Base-by-base conservation (phyloP, 2,797 vertebrate genomes). In the Chiloscyllium punctatum region DNA sequence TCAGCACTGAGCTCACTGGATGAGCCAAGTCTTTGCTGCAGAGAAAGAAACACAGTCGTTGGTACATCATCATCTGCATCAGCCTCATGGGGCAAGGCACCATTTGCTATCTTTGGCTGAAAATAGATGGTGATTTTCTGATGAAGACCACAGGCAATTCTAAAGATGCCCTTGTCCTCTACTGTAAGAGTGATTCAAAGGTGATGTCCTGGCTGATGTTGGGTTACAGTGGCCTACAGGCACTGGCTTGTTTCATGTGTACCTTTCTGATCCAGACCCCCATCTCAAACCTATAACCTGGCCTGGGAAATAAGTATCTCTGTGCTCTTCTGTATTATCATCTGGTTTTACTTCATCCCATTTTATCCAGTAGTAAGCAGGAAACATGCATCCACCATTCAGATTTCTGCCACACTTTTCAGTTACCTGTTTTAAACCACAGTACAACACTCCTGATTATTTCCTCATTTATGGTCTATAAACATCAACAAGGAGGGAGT, bases 1-100 rank as follows among this genome's bases (percentile, higher is more conserved):
- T 94, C 42, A 53, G 69, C 69, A 72, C 95, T 97, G 71, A 95
- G 71, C 25, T 95, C 13, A n/a, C 69, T 72, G 51, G 27, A 15
- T 53, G 77, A n/a, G 77, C 42, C 13, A 95, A 95, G 48, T 27
- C 42, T 21, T 95, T 72, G 27, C 42, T 95, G 42, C 25, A 37
- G 30, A 77, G 13, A 51, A n/a, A 33, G 25, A 51, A 77, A 77
- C 48, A 33, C 27, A 74, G 5, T 53, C 71, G 71, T 16, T 33
- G 71, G 30, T 95, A 77, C 94, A 13, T 51, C 18, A 69, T 5
- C 71, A 51, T 72, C 48, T 95, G 71, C 15, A 23, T 16, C 94
- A 77, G 71, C 27, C 69, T 95, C 3, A 71, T 25, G 33, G 72
- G 72, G 72, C 72, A 77, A 77, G 74, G 74, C 15, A 25, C 27